Base-by-base conservation (phyloP, 2,888 invertebrate species). In the Taphrorychus bicolor region DNA sequence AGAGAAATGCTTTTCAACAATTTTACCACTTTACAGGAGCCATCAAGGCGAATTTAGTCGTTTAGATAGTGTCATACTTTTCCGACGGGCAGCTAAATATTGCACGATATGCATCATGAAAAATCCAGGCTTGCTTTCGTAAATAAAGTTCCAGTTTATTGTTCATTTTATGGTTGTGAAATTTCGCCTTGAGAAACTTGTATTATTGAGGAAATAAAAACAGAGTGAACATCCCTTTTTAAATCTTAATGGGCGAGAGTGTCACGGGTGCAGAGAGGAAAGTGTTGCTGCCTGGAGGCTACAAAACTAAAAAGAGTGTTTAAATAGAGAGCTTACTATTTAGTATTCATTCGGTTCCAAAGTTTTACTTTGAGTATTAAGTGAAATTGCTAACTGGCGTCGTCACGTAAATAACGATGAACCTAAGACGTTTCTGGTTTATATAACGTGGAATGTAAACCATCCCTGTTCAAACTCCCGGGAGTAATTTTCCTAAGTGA, bases 401-500 rank as follows among this genome's bases (percentile, higher is more conserved):
- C 11, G 32, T 32, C 32, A 11, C 32, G 11, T 32, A 32, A 32
- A 32, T 32, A 32, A 32, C 5, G 32, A 32, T 5, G 5, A 11
- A 32, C 7, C 11, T 32, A 11, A 32, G 32, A 45, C 3, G 14
- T 45, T 45, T 45, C 45, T 51, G 18, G 51, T 51, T 1, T 45
- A 45, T 32, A 32, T 45, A 45, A 14, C 45, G 14, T 14, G 5
- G 45, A 17, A 45, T 45, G 14, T 19, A 52, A 53, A 18, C 14
- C 42, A 14, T 19, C 17, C 32, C 52, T 58, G 57, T 16, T 24
- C 18, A 60, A 66, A 57, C 54, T 48, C 66, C 60, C 66, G 11
- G 51, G 51, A 49, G 66, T 66, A 66, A 66, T 66, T 59, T 57
- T 49, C 51, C 66, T 61, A 61, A 66, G 66, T 66, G 66, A 66